Evolutionary conservation across 1,140 invertebrate genomes (phyloP).

Genomic region (Aphelenchoides avenae): DNA sequence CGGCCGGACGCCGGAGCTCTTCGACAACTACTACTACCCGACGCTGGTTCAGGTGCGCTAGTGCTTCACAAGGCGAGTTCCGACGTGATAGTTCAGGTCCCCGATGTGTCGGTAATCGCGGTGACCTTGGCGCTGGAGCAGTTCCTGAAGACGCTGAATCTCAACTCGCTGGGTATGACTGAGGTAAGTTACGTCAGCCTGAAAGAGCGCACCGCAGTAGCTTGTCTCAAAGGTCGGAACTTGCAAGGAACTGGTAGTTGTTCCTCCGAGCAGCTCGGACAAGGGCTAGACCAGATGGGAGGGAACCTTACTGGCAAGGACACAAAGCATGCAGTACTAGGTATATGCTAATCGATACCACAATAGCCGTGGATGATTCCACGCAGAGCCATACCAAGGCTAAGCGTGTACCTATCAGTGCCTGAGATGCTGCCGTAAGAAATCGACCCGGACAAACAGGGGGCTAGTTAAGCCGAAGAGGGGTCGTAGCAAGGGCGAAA

Average conservation of each 20-base stretch:
- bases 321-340: background rate
- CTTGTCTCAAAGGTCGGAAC: background rate
- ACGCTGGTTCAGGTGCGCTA: constrained; percentile 34
- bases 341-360: too few relatives aligned
- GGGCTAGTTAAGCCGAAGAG: too few relatives aligned
- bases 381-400: too few relatives aligned
- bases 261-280: background rate
- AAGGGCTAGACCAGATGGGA: background rate
- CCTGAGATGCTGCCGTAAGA: too few relatives aligned
- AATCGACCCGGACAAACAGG: too few relatives aligned
- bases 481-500: too few relatives aligned
- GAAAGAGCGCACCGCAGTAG: too few relatives aligned
- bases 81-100: constrained; percentile 19
- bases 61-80: too few relatives aligned
- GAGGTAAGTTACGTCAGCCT: constrained; percentile 11
- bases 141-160: constrained; percentile 25
- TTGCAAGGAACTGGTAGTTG: background rate
- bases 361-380: too few relatives aligned
- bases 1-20: constrained; percentile 18
- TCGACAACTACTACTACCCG: constrained; percentile 27
- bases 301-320: background rate
- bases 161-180: too few relatives aligned
- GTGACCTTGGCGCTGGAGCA: constrained; percentile 21
- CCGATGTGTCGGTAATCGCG: constrained; percentile 23
- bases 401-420: too few relatives aligned